These are phyloP conservation scores for Catharus fuscescens DNA, from an alignment of 2,113 vertebrate genomes.

Conservation along the genomic window DNA sequence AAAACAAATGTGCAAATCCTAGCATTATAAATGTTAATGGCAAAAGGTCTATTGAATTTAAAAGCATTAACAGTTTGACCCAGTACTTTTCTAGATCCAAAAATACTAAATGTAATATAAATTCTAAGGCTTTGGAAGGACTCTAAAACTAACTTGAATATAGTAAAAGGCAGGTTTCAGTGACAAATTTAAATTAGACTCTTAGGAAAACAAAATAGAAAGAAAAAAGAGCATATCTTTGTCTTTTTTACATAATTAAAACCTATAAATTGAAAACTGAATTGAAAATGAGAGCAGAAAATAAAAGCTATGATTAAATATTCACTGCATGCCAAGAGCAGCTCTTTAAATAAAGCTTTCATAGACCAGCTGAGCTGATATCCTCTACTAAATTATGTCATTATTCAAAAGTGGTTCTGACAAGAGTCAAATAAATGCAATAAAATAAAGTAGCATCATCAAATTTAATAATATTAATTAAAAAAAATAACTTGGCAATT, in stretches of 20 bases:
- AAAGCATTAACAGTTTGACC: not conserved
- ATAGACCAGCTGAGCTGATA: not conserved
- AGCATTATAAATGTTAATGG: not conserved
- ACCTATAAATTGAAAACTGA: not conserved
- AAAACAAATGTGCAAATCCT: not conserved
- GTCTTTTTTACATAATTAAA: not conserved
- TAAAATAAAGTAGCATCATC: not conserved
- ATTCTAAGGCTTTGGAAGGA: not conserved
- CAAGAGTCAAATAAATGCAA: not conserved
- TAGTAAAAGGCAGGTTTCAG: not conserved
- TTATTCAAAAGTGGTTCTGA: not conserved
- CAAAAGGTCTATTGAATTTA: not conserved
- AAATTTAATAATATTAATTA: not conserved
- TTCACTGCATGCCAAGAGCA: not conserved
- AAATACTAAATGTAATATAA: not conserved
- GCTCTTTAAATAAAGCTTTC: not conserved
- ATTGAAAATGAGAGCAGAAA: constrained; percentile 3
- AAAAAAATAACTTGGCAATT: not conserved
- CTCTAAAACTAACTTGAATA: not conserved
- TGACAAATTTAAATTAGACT: not conserved
- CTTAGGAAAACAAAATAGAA: not conserved
- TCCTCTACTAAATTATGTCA: not conserved
- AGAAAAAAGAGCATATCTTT: not conserved
- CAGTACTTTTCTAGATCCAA: not conserved
- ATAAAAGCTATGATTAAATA: constrained; percentile 16